Evolutionary conservation across 2,113 vertebrate species (phyloP), one percentile per base, ranked within the genome.

Genomic region (Hymenochirus boettgeri): DNA sequence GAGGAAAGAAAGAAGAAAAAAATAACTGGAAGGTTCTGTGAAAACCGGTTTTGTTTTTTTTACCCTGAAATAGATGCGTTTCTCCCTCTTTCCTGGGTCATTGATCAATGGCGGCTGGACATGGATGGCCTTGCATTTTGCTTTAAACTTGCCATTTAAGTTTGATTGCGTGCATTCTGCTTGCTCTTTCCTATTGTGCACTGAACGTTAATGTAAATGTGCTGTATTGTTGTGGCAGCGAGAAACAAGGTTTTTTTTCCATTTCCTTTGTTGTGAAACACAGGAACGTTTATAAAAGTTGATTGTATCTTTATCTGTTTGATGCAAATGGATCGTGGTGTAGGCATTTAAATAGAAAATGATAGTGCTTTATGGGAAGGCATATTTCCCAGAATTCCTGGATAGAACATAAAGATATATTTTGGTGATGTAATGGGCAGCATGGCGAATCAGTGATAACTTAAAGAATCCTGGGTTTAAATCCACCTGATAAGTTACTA

Each of bases 31-130:
- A n/a, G n/a, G n/a, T n/a, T n/a, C n/a, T n/a, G n/a, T n/a, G n/a
- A n/a, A n/a, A n/a, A n/a, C n/a, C n/a, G n/a, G n/a, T n/a, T n/a
- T n/a, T n/a, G n/a, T n/a, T n/a, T n/a, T n/a, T 77, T 71, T 76
- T 29, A 77, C 21, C 29, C 50, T 42, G 47, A 64, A 65, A 65
- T 48, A 65, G 54, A 65, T 23, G 27, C n/a, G n/a, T n/a, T n/a
- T n/a, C n/a, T n/a, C n/a, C n/a, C n/a, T n/a, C n/a, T n/a, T 19
- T n/a, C 45, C 47, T 5, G 7, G 10, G 27, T 22, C 47, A 51
- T 67, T 67, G 64, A 59, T 59, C 33, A 6, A 9, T 4, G 15
- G 3, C 3, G 29, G 11, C 22, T 15, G 64, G 19, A 13, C 7
- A 55, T 35, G 47, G 47, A 12, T 17, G 9, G 26, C 45, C 39